Evolutionary conservation across 2,113 vertebrate species (phyloP).

Genomic region (Nestor notabilis): DNA sequence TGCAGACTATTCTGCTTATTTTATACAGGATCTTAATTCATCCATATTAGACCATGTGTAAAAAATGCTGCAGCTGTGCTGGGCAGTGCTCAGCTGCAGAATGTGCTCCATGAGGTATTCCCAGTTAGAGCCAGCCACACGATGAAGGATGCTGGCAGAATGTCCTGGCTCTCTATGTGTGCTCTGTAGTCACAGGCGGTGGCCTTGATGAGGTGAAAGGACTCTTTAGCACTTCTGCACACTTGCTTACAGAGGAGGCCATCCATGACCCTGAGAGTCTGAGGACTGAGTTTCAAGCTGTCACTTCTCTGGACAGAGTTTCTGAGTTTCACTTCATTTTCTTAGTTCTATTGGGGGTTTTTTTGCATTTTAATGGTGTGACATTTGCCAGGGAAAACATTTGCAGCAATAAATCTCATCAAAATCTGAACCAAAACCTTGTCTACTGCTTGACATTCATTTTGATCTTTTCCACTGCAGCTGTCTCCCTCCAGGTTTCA

Average conservation of each 20-base stretch:
- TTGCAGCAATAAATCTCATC: slow-evolving; percentile 41
- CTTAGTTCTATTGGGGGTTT: background rate
- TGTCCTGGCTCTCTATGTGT: background rate
- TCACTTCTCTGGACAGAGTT: background rate
- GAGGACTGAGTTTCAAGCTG: background rate
- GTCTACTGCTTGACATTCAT: slow-evolving; percentile 42
- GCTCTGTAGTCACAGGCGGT: background rate
- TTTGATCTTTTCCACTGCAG: background rate
- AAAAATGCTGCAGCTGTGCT: background rate
- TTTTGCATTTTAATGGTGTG: background rate
- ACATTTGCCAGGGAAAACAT: slow-evolving; percentile 39
- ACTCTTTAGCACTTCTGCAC: background rate
- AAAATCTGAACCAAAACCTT: slow-evolving; percentile 28
- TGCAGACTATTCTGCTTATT: background rate
- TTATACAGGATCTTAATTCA: background rate
- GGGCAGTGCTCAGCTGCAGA: background rate
- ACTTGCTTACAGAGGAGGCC: background rate
- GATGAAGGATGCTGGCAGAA: background rate
- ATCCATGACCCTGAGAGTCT: background rate
- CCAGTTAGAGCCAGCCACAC: background rate
- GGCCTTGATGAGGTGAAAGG: background rate
- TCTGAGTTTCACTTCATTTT: background rate
- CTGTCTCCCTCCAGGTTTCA: slow-evolving; percentile 3
- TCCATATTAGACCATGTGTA: rapidly evolving
- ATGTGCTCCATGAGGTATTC: background rate